phyloP scores from a whole-genome alignment of 2,797 vertebrate genomes.

The Chromobotia macracanthus region DNA sequence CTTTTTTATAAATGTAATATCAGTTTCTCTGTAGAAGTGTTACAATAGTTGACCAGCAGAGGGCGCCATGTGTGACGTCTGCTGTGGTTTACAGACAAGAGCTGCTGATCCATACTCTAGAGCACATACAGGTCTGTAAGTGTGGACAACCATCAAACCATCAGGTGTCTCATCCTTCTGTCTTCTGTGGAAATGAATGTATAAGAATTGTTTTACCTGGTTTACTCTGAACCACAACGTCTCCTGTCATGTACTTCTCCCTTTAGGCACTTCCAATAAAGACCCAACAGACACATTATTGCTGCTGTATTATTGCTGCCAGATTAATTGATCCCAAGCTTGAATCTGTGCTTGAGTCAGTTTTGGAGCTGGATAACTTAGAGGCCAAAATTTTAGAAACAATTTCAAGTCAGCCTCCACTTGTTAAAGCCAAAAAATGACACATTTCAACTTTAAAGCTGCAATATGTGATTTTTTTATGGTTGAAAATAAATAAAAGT shows the following conservation, averaged over 20 bases:
- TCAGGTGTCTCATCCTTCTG: constrained; percentile 76
- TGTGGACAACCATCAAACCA: constrained; percentile 85
- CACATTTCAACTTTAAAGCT: no score
- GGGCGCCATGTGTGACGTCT: constrained; percentile 61
- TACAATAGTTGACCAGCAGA: constrained; percentile 66
- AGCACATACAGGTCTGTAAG: constrained; percentile 82
- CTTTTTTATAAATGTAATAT: no score
- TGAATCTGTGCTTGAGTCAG: constrained; percentile 79
- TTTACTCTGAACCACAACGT: background rate
- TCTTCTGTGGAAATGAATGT: background rate
- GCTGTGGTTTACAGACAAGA: constrained; percentile 70
- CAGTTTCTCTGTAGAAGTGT: background rate
- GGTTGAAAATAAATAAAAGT: no score
- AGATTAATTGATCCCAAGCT: constrained; percentile 87
- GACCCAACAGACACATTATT: constrained; percentile 86
- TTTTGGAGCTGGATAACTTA: constrained; percentile 82
- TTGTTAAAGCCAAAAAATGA: background rate
- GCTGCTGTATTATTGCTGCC: constrained; percentile 88
- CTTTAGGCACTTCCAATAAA: constrained; percentile 77
- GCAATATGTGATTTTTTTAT: no score
- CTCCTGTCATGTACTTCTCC: constrained; percentile 2
- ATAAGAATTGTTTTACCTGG: background rate
- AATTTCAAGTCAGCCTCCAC: constrained; percentile 78
- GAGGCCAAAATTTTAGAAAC: constrained; percentile 86
- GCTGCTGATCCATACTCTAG: constrained; percentile 80